Conservation (phyloP, 2,113 vertebrate species). For the Brachypodius melanocephalos region DNA sequence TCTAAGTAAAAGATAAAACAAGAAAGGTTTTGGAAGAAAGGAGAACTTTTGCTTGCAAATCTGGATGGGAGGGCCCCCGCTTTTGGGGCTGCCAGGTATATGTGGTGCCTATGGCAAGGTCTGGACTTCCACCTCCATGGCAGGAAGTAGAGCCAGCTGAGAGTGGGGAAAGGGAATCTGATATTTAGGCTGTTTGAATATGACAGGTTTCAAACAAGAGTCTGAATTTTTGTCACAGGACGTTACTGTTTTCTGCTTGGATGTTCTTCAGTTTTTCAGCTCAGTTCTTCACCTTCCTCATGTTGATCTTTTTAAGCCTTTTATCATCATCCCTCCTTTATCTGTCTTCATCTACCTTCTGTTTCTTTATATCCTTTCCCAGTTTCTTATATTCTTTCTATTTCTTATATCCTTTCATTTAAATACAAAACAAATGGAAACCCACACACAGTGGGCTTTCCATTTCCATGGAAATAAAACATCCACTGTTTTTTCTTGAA, state of each 20-base stretch:
- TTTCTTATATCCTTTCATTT: background rate
- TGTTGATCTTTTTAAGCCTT: background rate
- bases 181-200: background rate
- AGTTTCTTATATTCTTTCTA: background rate
- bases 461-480: background rate
- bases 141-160: background rate
- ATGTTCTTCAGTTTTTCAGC: background rate
- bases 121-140: background rate
- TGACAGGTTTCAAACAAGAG: background rate
- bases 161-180: background rate
- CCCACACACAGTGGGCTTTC: background rate
- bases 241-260: background rate
- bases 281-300: background rate
- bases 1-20: background rate
- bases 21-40: background rate
- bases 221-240: background rate
- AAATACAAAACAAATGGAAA: background rate
- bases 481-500: background rate
- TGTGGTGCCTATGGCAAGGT: rapidly evolving
- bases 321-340: background rate
- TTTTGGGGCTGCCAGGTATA: background rate
- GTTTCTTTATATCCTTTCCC: background rate
- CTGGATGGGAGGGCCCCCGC: background rate
- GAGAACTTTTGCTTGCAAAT: background rate
- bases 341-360: background rate